phyloP scores from a whole-genome alignment of 2,888 invertebrate genomes.

The Lapara coniferarum region DNA sequence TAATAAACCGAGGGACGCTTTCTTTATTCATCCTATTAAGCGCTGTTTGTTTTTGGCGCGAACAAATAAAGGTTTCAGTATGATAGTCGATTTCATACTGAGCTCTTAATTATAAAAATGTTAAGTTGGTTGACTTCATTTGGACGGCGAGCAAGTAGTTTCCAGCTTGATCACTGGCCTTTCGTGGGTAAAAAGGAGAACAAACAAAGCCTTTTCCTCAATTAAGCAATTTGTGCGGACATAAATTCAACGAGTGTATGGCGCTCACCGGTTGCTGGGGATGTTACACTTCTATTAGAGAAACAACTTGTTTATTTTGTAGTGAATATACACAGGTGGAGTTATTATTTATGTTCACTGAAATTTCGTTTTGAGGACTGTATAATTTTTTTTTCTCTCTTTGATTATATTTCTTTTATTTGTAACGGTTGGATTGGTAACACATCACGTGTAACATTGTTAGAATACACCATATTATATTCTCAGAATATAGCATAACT shows the following conservation, averaged over 20 bases:
- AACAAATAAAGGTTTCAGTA: conserved; percentile 18
- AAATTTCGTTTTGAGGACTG: conserved; percentile 30
- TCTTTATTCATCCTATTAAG: not conserved
- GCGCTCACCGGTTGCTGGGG: conserved; percentile 46
- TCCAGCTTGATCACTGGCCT: conserved; percentile 40
- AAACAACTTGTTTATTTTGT: conserved; percentile 39
- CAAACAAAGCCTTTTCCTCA: conserved; percentile 64
- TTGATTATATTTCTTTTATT: not conserved
- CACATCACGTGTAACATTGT: no score
- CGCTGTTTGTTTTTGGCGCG: not conserved
- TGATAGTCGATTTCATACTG: not conserved
- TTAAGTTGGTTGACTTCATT: conserved; percentile 37
- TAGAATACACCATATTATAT: no score
- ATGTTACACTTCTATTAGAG: conserved; percentile 42
- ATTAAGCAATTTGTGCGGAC: conserved; percentile 66
- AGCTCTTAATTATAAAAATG: conserved; percentile 40
- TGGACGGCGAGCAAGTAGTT: conserved; percentile 41
- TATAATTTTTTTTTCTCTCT: not conserved
- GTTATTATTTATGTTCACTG: conserved; percentile 25
- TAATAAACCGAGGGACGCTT: not conserved
- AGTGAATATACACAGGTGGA: conserved; percentile 30
- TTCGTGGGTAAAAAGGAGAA: conserved; percentile 50
- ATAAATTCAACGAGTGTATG: conserved; percentile 58
- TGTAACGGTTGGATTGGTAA: not conserved
- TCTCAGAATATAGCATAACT: no score